Base-by-base conservation (phyloP, 2,888 invertebrate genomes). In the Reticulitermes lucifugus region DNA sequence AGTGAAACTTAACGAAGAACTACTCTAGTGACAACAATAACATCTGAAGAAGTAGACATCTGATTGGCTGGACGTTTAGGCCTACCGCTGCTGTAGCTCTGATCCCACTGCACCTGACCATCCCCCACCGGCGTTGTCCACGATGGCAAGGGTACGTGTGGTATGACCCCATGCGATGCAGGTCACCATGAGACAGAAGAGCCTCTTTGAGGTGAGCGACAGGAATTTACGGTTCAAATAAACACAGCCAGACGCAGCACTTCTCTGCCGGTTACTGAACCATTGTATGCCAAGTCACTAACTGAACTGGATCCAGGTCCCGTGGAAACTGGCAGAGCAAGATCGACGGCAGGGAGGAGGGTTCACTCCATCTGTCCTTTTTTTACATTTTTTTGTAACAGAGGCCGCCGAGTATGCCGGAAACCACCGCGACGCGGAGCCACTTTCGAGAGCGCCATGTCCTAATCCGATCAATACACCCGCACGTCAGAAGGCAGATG, bases 131-230 rank as follows among this genome's bases (percentile, higher is more conserved):
- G 43, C 85, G 80, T 51, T 84, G 86, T 65, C 88, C 88, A 71
- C 91, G 88, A 86, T 91, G 90, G 55, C 90, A 90, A 79, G 91
- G 91, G 85, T 91, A 91, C 82, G 91, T 91, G 85, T 90, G 89
- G 87, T 91, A 91, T 71, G 85, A 83, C 83, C 85, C 85, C 86
- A 86, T 86, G 81, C 86, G 85, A 60, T 46, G 55, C 46, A 41
- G n/a, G 81, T 81, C 81, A 60, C 65, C 81, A 81, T 81, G 65
- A 81, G 70, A 55, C 25, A 70, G 65, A 29, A n/a, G 46, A 59
- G 29, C 35, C 80, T 35, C 35, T 35, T 35, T 59, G 25, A 25
- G 10, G 9, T n/a, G 65, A n/a, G 21, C 25, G n/a, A 25, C 25
- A 25, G 6, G 51, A 21, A 51, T 29, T 18, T 65, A 65, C 60